These are phyloP conservation scores for Sternarchorhynchus goeldii DNA, from an alignment of 2,797 vertebrate genomes.

Conservation along the genomic window DNA sequence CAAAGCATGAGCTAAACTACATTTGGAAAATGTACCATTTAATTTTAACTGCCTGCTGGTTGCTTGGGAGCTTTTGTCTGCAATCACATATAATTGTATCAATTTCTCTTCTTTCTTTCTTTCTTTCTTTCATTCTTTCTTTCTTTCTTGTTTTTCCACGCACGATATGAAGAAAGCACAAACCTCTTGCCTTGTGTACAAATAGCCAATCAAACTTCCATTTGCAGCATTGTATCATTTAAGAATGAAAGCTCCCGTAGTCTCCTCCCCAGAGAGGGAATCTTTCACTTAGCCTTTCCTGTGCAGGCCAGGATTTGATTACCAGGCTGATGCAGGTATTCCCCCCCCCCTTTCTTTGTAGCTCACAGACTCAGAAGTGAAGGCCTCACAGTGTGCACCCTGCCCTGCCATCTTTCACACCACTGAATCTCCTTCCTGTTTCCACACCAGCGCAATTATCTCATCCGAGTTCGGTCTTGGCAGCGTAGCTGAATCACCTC, in stretches of 20 bases:
- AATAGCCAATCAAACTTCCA: slow-evolving; percentile 45
- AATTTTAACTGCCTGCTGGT: not conserved
- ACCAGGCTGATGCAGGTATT: slow-evolving; percentile 74
- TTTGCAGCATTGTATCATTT: slow-evolving; percentile 54
- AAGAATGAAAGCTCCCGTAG: slow-evolving; percentile 53
- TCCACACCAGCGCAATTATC: slow-evolving; percentile 10
- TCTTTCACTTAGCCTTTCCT: slow-evolving; percentile 69
- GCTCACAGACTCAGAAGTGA: slow-evolving; percentile 74
- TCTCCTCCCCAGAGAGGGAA: slow-evolving; percentile 61
- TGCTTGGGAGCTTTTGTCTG: not conserved
- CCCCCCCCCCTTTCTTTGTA: slow-evolving; percentile 71
- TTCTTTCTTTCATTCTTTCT: not conserved
- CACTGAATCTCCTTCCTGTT: slow-evolving; percentile 41
- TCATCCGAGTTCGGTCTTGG: not conserved
- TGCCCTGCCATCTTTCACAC: slow-evolving; percentile 70
- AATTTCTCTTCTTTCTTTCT: not conserved
- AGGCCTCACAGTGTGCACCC: slow-evolving; percentile 70
- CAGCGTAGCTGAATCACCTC: not conserved
- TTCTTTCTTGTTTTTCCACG: slow-evolving; percentile 4
- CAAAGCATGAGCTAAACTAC: not conserved
- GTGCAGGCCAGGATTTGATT: slow-evolving; percentile 77
- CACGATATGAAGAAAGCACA: not conserved
- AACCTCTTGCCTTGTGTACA: slow-evolving; percentile 38
- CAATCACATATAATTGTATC: slow-evolving; percentile 5
- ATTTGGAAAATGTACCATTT: not conserved